Evolutionary conservation across 2,113 vertebrate genomes (phyloP).

Genomic region (Brachypteracias leptosomus): DNA sequence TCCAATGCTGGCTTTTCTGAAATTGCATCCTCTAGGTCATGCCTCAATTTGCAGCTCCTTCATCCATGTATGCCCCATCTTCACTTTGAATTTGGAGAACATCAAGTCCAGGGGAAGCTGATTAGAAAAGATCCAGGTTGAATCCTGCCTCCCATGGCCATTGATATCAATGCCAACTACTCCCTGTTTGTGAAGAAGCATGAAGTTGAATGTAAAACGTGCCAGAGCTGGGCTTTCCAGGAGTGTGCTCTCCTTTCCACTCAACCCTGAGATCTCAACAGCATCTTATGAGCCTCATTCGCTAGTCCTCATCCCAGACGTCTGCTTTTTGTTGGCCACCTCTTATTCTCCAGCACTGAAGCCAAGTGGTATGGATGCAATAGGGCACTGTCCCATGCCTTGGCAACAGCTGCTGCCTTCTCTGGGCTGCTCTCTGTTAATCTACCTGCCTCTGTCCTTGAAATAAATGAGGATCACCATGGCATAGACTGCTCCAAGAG

Average conservation of each 20-base stretch:
- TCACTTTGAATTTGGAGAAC: neutral
- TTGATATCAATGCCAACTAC: too few relatives aligned
- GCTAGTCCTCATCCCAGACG: neutral
- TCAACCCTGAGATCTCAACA: neutral
- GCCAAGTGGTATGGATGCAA: neutral
- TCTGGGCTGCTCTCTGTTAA: neutral
- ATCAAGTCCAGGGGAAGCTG: neutral
- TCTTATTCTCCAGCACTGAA: neutral
- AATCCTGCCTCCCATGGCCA: neutral
- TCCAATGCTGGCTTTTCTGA: neutral
- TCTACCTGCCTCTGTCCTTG: neutral
- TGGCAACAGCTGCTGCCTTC: neutral
- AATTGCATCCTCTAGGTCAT: neutral
- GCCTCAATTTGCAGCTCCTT: neutral
- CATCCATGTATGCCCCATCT: neutral
- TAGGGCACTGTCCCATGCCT: too few relatives aligned
- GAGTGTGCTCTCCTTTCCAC: neutral
- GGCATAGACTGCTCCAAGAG: neutral
- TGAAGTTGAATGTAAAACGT: rapidly evolving
- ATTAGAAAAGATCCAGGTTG: neutral
- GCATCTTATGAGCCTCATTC: neutral
- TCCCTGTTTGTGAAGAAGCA: neutral
- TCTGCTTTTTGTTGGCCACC: neutral
- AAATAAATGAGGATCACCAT: rapidly evolving
- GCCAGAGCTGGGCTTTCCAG: neutral